A percentile compares a stretch with the other conserved stretches of the same genome.
Conservation (phyloP, 1,140 invertebrate genomes). For the Drosophila asahinai region DNA sequence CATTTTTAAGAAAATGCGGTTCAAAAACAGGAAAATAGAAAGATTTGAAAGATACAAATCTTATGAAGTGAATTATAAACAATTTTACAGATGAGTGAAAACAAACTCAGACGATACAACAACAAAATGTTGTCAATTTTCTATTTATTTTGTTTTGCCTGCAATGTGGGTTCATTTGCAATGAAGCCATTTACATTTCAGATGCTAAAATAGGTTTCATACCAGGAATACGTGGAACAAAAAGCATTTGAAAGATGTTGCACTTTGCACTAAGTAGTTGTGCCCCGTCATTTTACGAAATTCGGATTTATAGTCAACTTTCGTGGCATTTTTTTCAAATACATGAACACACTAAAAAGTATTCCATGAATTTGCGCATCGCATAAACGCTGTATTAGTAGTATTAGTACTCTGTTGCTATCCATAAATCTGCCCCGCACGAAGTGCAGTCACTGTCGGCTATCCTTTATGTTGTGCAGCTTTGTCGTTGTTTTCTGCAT, state of each 20-base stretch:
- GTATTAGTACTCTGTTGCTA: constrained; percentile 1
- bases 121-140: too few relatives aligned
- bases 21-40: too few relatives aligned
- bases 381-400: constrained; percentile 2
- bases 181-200: not conserved
- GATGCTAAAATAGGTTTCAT: not conserved
- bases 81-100: not conserved
- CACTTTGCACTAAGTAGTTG: not conserved
- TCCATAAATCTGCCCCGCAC: constrained; percentile 17
- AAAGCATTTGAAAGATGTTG: not conserved
- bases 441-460: constrained; percentile 43
- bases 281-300: not conserved
- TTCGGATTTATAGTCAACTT: not conserved
- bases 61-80: not conserved
- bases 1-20: too few relatives aligned
- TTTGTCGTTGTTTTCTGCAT: constrained; percentile 41
- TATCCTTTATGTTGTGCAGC: constrained; percentile 36
- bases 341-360: not conserved
- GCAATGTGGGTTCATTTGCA: too few relatives aligned
- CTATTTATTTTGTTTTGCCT: too few relatives aligned
- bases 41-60: too few relatives aligned
- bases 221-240: not conserved
- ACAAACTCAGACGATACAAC: not conserved
- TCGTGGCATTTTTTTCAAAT: not conserved
- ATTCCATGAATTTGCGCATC: not conserved